These are phyloP conservation scores for Thamnaconus septentrionalis DNA, from an alignment of 2,113 vertebrate genomes.

Conservation along the genomic window DNA sequence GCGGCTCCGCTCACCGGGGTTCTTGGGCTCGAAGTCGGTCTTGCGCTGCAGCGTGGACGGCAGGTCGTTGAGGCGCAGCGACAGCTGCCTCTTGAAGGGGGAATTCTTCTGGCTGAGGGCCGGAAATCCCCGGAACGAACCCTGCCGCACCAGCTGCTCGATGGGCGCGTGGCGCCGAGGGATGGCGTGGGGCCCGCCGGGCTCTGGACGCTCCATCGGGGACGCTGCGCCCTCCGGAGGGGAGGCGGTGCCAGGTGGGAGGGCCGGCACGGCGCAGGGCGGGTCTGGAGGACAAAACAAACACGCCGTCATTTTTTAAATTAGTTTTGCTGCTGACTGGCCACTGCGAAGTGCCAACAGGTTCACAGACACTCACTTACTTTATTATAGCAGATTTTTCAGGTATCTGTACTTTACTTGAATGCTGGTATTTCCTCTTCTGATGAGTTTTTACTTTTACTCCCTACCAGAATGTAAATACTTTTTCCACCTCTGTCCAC, in stretches of 20 bases:
- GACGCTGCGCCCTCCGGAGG: slow-evolving; percentile 83
- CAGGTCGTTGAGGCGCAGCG: slow-evolving; percentile 88
- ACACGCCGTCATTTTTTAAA: background rate
- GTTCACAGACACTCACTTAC: too few species aligned
- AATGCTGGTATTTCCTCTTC: too few species aligned
- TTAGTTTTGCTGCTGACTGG: background rate
- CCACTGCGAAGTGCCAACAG: too few species aligned
- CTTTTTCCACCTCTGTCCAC: slow-evolving; percentile 88
- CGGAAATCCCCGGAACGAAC: slow-evolving; percentile 90
- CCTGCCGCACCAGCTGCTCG: slow-evolving; percentile 91
- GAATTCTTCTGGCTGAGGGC: slow-evolving; percentile 92
- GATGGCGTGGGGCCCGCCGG: slow-evolving; percentile 83
- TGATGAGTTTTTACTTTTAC: too few species aligned
- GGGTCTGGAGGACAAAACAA: slow-evolving; percentile 48
- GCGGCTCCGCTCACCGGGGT: slow-evolving; percentile 76
- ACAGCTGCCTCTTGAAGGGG: slow-evolving; percentile 91
- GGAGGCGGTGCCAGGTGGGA: slow-evolving; percentile 77
- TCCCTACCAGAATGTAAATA: too few species aligned
- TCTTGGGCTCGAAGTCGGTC: slow-evolving; percentile 82
- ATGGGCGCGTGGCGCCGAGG: slow-evolving; percentile 89
- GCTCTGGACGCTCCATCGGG: slow-evolving; percentile 81
- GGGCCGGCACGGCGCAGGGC: slow-evolving; percentile 62
- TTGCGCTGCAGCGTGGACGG: slow-evolving; percentile 90
- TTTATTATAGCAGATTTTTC: too few species aligned
- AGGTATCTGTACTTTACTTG: too few species aligned